Percentiles rank a stretch among this genome's conserved stretches.
Conservation (phyloP, 2,113 vertebrate species). For the Romanogobio albipinnatus region DNA sequence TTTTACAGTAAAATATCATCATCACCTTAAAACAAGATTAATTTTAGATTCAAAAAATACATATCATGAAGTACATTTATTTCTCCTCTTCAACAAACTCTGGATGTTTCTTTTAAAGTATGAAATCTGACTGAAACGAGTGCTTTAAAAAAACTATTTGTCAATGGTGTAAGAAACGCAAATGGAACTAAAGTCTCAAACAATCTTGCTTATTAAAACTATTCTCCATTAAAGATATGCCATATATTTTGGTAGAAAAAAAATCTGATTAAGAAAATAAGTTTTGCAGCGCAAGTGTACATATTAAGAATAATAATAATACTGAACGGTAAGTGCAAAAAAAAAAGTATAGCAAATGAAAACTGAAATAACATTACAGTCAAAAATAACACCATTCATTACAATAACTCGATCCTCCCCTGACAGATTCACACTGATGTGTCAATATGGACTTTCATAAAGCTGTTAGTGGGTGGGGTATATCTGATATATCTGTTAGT, state of each 20-base stretch:
- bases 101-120: neutral
- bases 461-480: too few species aligned
- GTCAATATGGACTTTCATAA: too few species aligned
- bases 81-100: too few species aligned
- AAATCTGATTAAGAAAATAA: neutral
- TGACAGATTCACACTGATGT: neutral
- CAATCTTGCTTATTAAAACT: neutral
- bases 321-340: neutral
- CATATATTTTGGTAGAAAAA: too few species aligned
- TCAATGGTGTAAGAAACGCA: neutral
- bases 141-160: neutral
- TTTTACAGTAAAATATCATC: neutral
- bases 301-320: constrained; percentile 13
- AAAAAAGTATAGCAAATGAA: neutral
- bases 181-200: neutral
- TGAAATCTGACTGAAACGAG: neutral
- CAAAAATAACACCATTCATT: neutral
- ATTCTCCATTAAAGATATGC: neutral
- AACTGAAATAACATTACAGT: neutral
- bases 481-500: too few species aligned
- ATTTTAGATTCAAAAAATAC: too few species aligned
- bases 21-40: neutral
- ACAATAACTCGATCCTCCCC: neutral
- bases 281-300: neutral
- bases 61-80: too few species aligned